A percentile compares a stretch with the other conserved stretches of the same genome.
Evolutionary conservation across 2,888 invertebrate genomes (phyloP).

Genomic region (Trichogramma dendrolimi): DNA sequence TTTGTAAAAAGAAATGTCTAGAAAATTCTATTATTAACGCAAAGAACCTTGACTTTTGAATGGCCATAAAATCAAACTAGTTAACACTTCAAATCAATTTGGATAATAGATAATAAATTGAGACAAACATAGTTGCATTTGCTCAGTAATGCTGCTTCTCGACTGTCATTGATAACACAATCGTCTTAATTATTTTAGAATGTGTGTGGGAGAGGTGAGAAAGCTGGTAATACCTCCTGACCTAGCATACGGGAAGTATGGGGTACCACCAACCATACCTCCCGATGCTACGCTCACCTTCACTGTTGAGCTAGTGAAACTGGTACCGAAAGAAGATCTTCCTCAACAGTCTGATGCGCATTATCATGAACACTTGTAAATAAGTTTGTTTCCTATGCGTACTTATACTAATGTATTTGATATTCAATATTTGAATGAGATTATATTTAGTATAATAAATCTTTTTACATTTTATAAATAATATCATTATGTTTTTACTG

Average conservation of each 20-base stretch:
- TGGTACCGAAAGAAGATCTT: constrained; percentile 62
- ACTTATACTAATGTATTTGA: neutral
- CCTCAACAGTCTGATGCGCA: constrained; percentile 16
- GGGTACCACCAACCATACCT: constrained; percentile 81
- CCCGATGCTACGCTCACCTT: constrained; percentile 74
- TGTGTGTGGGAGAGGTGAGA: constrained; percentile 84
- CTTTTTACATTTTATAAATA: neutral
- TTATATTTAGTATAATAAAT: neutral
- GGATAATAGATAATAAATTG: neutral
- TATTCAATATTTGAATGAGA: neutral
- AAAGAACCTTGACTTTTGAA: neutral
- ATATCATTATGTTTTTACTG: neutral
- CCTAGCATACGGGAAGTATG: constrained; percentile 76
- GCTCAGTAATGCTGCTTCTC: too few relatives aligned
- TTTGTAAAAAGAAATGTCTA: constrained; percentile 12
- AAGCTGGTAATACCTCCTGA: constrained; percentile 82
- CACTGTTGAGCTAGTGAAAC: constrained; percentile 75
- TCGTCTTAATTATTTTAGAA: constrained; percentile 52
- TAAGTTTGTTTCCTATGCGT: neutral
- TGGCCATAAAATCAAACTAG: neutral
- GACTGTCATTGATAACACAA: constrained; percentile 7
- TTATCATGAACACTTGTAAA: constrained; percentile 21
- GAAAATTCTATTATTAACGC: too few relatives aligned
- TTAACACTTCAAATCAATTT: too few relatives aligned
- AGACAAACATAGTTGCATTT: too few relatives aligned